Base-by-base conservation (phyloP, 2,888 invertebrate species). In the Hypercompe scribonia region DNA sequence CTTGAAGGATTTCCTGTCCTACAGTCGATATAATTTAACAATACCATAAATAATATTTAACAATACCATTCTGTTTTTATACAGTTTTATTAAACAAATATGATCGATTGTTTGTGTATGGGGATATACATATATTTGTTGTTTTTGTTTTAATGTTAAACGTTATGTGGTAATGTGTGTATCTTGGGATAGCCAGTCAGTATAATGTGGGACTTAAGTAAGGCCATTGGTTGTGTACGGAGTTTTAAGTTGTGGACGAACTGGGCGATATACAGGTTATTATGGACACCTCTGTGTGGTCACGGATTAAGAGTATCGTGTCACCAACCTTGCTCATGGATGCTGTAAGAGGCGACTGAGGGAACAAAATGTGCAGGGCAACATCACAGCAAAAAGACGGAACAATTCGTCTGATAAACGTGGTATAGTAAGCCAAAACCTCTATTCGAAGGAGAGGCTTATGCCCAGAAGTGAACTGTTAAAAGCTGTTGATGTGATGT, bases 151-250 rank as follows among this genome's bases (percentile, higher is more conserved):
- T 61, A 61, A 61, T 31, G 18, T 61, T 18, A 61, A 3, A 31
- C 61, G 31, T 18, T 31, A 5, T 58, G 58, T 2, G 58, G 31
- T 66, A 24, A 8, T 24, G 33, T 66, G 39, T 42, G 36, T 31
- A 31, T 15, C 28, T 61, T 18, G 31, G 11, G 18, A 28, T 18
- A 31, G 8, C 18, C 28, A 34, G 18, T 13, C 21, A 24, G 33
- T 46, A 66, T 28, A 33, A 46, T 66, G 66, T 66, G 66, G 66
- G 46, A 31, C 28, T 66, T 66, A 0, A 42, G 46, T 5, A 66
- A 66, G 24, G 24, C 24, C 5, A 4, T 66, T 8, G 24, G 31
- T 46, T 66, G 46, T 24, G 46, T 66, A 33, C 46, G 42, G 5
- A 11, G 46, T 46, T 46, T 46, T 46, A 24, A 21, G 33, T 46